Base-by-base conservation (phyloP, 2,113 vertebrate species). In the Uria aalge region DNA sequence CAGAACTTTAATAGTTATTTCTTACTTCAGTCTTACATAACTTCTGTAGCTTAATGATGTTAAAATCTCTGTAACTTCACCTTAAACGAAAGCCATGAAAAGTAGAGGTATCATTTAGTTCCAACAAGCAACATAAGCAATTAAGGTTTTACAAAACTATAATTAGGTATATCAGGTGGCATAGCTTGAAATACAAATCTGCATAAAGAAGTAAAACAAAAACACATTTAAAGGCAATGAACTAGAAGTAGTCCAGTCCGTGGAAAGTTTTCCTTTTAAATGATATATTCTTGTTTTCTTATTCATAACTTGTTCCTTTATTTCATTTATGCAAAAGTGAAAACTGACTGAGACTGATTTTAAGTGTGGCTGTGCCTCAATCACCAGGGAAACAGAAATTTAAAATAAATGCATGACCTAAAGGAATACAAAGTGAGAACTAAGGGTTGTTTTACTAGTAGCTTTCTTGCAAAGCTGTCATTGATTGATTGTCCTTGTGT, bases 401-500 rank as follows among this genome's bases (percentile, higher is more conserved):
- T 75, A 41, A 88, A 86, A 91, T 63, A 84, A 76, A 94, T 88
- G 22, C 17, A 77, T 64, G 30, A 87, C 62, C 48, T 82, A 38
- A 88, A 95, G 69, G 62, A 96, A 94, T 77, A 57, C 11, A 80
- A 78, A 80, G 32, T 45, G 21, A 93, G 85, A 93, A 76, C 19
- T 3, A 81, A 88, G 14, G 22, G 26, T 63, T 53, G 26, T 94
- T 92, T 81, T 84, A 66, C n/a, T 71, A 59, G 77, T 47, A 73
- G 48, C 45, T 93, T 93, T 87, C 62, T 88, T 92, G 66, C 45
- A 95, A 89, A 91, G 24, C 32, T 96, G 85, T 95, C 92, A 83
- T 91, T 96, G 88, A 97, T 92, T 90, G 72, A 96, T 97, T 91
- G 76, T 90, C 32, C 94, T 95, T 92, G 76, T 92, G 36, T 91